Conservation (phyloP, 2,888 invertebrate species). For the Papilio gigon region DNA sequence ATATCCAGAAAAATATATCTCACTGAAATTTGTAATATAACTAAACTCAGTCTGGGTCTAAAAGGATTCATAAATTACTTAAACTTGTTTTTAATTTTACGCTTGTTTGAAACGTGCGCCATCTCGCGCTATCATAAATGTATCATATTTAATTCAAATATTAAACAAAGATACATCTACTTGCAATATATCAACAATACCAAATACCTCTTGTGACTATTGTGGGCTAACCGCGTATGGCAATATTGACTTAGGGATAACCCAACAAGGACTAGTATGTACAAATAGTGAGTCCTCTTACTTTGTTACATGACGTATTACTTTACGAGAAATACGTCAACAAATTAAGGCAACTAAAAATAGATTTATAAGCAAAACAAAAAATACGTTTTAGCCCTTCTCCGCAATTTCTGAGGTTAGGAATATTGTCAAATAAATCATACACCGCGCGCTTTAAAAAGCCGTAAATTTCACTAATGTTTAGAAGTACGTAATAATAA, state of each 20-base stretch:
- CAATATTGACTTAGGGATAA: conserved; percentile 37
- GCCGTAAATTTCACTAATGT: neutral
- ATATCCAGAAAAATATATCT: no score
- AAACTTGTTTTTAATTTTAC: no score
- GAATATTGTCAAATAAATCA: conserved; percentile 1
- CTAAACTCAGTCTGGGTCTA: no score
- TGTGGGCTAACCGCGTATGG: conserved; percentile 37
- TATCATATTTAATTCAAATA: no score
- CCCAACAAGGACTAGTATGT: conserved; percentile 24
- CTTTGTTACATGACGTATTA: neutral
- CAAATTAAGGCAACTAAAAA: neutral
- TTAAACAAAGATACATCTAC: neutral
- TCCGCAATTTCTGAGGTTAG: neutral
- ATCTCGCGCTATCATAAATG: no score
- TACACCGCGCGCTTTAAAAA: neutral
- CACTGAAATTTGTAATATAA: no score
- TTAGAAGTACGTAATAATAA: neutral
- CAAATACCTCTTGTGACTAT: neutral
- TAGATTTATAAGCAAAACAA: neutral
- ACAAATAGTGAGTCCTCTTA: conserved; percentile 8
- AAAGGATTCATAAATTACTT: no score
- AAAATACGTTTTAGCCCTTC: neutral
- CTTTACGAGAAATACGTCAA: neutral
- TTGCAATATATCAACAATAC: neutral
- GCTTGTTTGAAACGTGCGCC: no score